Percentiles rank a stretch among this genome's conserved stretches.
Conservation (phyloP, 2,797 vertebrate genomes). For the Dermochelys coriacea region DNA sequence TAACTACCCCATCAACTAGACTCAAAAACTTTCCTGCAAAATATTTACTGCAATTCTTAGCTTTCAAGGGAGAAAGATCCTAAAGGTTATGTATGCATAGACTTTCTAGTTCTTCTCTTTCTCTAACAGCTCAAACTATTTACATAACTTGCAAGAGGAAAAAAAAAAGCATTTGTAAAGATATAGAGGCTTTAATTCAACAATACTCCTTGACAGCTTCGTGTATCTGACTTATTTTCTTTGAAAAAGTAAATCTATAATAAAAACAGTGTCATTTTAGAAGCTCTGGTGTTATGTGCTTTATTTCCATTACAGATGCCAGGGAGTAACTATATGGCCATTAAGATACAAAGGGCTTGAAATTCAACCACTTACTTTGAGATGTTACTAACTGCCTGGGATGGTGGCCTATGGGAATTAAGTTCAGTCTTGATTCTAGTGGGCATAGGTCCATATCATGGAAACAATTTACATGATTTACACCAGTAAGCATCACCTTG, state of each 20-base stretch:
- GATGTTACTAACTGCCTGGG: not conserved
- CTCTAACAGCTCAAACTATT: constrained; percentile 20
- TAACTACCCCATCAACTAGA: not conserved
- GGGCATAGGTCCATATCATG: accelerated
- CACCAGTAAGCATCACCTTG: not conserved
- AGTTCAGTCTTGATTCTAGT: not conserved
- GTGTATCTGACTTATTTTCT: constrained; percentile 66
- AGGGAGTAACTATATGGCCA: not conserved
- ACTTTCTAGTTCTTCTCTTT: not conserved
- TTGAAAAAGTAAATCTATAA: constrained; percentile 57
- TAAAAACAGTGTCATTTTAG: constrained; percentile 65
- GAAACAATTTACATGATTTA: not conserved
- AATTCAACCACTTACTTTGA: not conserved
- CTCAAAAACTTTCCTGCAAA: constrained; percentile 47
- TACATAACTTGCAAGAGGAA: constrained; percentile 65
- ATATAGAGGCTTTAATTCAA: constrained; percentile 68
- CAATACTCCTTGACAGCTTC: constrained; percentile 56
- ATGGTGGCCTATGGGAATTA: not conserved
- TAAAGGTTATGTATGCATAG: not conserved
- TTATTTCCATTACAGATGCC: not conserved
- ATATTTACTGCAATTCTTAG: constrained; percentile 61
- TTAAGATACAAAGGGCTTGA: not conserved
- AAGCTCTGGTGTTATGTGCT: not conserved
- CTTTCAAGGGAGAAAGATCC: constrained; percentile 10
- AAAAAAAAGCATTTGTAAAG: constrained; percentile 63